phyloP scores from a whole-genome alignment of 2,888 invertebrate genomes.

The Leptopilina drosophilae region DNA sequence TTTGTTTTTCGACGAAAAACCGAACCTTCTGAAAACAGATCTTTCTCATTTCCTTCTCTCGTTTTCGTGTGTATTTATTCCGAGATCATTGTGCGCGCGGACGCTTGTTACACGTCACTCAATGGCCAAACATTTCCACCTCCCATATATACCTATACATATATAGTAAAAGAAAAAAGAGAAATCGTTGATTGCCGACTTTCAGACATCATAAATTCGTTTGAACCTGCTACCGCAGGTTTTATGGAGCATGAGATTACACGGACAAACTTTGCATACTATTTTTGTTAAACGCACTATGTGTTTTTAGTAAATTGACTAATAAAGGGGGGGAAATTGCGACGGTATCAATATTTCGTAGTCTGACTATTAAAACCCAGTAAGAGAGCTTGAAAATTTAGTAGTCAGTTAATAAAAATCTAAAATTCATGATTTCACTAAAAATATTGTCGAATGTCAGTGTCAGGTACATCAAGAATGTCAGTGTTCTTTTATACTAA shows the following conservation, averaged over 20 bases:
- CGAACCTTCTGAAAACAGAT: conserved; percentile 38
- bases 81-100: conserved; percentile 2
- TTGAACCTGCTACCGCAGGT: conserved; percentile 59
- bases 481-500: too few relatives aligned
- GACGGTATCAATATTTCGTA: too few relatives aligned
- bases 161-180: conserved; percentile 30
- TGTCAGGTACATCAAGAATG: too few relatives aligned
- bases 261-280: too few relatives aligned
- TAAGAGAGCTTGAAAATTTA: too few relatives aligned
- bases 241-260: conserved; percentile 68
- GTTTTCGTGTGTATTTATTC: conserved; percentile 13
- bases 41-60: conserved; percentile 26
- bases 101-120: conserved; percentile 28
- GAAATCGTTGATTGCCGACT: conserved; percentile 51
- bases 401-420: too few relatives aligned
- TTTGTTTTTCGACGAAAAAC: conserved; percentile 34
- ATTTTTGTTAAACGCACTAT: too few relatives aligned
- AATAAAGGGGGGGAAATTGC: too few relatives aligned
- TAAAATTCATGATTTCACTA: too few relatives aligned
- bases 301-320: too few relatives aligned
- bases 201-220: conserved; percentile 61
- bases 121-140: conserved; percentile 24
- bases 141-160: conserved; percentile 2
- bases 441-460: too few relatives aligned
- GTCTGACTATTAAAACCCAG: too few relatives aligned